Evolutionary conservation across 2,113 vertebrate genomes (phyloP).

Genomic region (Penelope pileata): DNA sequence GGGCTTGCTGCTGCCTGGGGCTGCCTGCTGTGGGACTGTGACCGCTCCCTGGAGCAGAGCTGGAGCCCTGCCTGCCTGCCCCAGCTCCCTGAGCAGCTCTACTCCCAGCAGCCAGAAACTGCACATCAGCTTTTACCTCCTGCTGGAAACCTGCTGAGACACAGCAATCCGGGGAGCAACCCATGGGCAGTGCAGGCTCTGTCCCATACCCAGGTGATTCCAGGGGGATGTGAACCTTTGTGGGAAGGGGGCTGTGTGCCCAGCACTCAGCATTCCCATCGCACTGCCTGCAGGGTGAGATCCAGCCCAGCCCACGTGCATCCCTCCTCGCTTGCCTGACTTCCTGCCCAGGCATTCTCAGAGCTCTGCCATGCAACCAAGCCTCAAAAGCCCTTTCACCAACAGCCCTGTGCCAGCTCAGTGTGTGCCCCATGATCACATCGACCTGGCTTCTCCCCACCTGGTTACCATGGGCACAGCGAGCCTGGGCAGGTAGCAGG

Average conservation of each 20-base stretch:
- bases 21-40: background rate
- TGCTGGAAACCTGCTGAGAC: background rate
- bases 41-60: background rate
- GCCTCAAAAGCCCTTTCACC: slow-evolving; percentile 22
- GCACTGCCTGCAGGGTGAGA: background rate
- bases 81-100: background rate
- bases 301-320: background rate
- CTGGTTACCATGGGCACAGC: fast-evolving
- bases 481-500: background rate
- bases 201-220: background rate
- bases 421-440: fast-evolving
- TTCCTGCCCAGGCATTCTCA: background rate
- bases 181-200: background rate
- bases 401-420: background rate
- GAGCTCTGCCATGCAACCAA: background rate
- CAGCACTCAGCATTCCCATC: no score
- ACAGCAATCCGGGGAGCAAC: background rate
- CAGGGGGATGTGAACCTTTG: background rate
- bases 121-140: background rate
- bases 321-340: fast-evolving
- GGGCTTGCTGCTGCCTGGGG: background rate
- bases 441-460: background rate
- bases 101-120: background rate
- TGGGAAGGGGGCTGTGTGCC: background rate
- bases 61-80: background rate